Evolutionary conservation across 2,797 vertebrate species (phyloP).

Genomic region (Hafferia zeledoni): DNA sequence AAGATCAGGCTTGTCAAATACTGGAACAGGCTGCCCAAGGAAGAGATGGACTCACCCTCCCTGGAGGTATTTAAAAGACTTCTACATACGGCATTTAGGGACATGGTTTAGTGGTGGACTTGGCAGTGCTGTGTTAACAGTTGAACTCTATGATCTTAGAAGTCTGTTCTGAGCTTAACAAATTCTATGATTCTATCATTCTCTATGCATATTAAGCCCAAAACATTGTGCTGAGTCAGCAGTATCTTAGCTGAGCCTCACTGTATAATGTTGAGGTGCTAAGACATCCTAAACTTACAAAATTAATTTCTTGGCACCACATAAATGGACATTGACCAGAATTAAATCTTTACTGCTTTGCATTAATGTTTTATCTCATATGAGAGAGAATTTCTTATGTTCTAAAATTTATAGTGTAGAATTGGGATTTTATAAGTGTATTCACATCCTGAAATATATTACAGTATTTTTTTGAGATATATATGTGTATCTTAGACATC

Average conservation of each 20-base stretch:
- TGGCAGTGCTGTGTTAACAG: background rate
- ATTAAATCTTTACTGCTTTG: constrained; percentile 23
- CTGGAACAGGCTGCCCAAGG: background rate
- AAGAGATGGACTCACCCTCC: background rate
- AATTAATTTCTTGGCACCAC: background rate
- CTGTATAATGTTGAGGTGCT: background rate
- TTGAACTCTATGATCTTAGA: background rate
- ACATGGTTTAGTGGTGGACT: background rate
- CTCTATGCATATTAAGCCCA: background rate
- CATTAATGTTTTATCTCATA: background rate
- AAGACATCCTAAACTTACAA: background rate
- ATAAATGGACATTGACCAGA: background rate
- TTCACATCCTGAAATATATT: background rate
- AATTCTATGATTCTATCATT: background rate
- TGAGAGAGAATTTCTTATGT: background rate
- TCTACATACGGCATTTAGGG: background rate
- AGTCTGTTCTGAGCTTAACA: background rate
- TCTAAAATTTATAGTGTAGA: background rate
- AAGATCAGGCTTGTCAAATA: background rate
- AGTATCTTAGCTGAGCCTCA: background rate
- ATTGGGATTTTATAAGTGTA: background rate
- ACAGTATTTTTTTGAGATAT: background rate
- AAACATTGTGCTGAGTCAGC: background rate
- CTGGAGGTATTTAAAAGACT: background rate
- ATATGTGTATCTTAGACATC: background rate